Percentiles rank a stretch among this genome's conserved stretches.
These are phyloP conservation scores for Meliscaeva auricollis DNA, from an alignment of 2,888 invertebrate species.

Conservation along the genomic window DNA sequence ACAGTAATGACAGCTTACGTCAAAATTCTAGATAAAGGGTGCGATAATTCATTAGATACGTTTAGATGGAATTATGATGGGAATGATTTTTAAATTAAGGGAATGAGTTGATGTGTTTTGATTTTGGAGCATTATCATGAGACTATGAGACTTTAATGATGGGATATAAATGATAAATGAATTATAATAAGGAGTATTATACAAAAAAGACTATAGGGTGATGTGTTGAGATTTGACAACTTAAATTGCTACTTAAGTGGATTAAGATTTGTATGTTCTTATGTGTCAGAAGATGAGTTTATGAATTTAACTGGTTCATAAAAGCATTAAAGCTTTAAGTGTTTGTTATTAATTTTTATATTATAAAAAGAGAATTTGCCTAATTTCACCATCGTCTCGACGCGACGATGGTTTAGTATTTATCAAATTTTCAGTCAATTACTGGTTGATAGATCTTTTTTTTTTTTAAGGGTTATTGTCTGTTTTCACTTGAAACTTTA, in stretches of 20 bases:
- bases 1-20: slow-evolving; percentile 61
- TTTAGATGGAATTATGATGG: slow-evolving; percentile 36
- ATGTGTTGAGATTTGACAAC: slow-evolving; percentile 26
- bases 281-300: too few species aligned
- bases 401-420: too few species aligned
- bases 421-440: too few species aligned
- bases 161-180: slow-evolving; percentile 30
- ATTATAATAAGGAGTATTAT: not conserved
- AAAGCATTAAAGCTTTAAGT: too few species aligned
- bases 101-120: slow-evolving; percentile 44
- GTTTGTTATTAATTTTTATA: too few species aligned
- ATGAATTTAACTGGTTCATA: too few species aligned
- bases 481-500: too few species aligned
- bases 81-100: slow-evolving; percentile 32
- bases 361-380: too few species aligned
- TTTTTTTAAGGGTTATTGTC: too few species aligned
- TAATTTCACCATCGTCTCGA: too few species aligned
- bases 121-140: slow-evolving; percentile 23
- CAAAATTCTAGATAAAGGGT: slow-evolving; percentile 63
- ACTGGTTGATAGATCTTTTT: too few species aligned
- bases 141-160: slow-evolving; percentile 10
- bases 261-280: not conserved
- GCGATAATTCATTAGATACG: slow-evolving; percentile 33
- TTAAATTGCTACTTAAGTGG: slow-evolving; percentile 32
- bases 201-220: not conserved